Conservation (phyloP, 2,113 vertebrate species). For the Gobius niger region DNA sequence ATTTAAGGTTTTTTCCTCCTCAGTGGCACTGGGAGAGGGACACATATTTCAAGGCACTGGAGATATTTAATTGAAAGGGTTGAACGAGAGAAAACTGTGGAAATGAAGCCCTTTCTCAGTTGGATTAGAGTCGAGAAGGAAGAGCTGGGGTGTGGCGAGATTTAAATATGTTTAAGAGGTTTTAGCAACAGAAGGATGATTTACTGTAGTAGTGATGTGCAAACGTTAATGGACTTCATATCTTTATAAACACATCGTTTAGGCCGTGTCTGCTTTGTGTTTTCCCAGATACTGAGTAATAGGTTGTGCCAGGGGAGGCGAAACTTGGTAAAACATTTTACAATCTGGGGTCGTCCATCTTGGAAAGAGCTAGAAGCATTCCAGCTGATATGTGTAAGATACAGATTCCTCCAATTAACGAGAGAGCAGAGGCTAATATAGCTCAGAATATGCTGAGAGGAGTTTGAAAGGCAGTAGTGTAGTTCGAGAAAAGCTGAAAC, state of each 20-base stretch:
- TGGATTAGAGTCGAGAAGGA: conserved; percentile 9
- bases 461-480: not conserved
- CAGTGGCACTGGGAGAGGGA: conserved; percentile 26
- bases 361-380: too few species aligned
- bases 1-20: conserved; percentile 15
- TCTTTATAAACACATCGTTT: too few species aligned
- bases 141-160: conserved; percentile 1
- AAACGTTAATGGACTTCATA: too few species aligned
- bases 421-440: not conserved
- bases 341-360: too few species aligned
- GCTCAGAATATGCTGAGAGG: not conserved
- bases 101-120: conserved; percentile 38
- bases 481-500: not conserved
- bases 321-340: not conserved
- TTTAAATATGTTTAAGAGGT: not conserved
- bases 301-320: too few species aligned
- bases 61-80: conserved; percentile 54
- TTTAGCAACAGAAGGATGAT: not conserved
- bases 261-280: too few species aligned
- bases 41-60: conserved; percentile 32
- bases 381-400: conserved; percentile 4
- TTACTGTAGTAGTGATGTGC: not conserved
- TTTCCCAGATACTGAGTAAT: too few species aligned
- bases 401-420: not conserved
- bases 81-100: conserved; percentile 31